Percentiles rank a stretch among this genome's conserved stretches.
These are phyloP conservation scores for Sarcophilus harrisii DNA, from an alignment of 2,797 vertebrate genomes.

Conservation along the genomic window DNA sequence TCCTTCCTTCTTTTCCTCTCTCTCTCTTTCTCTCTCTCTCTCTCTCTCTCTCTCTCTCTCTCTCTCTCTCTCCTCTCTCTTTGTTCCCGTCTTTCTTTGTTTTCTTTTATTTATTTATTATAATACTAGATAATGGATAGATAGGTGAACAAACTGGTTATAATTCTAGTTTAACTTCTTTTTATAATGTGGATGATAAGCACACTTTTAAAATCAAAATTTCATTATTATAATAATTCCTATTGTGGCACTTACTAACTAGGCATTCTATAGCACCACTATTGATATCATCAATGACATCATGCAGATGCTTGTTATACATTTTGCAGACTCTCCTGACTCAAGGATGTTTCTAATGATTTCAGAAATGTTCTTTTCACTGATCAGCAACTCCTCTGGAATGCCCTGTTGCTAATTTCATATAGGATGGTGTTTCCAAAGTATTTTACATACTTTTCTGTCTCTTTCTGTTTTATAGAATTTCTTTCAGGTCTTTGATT, in stretches of 20 bases:
- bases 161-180: neutral
- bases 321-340: slow-evolving; percentile 96
- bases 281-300: slow-evolving; percentile 97
- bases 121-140: neutral
- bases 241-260: slow-evolving; percentile 72
- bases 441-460: neutral
- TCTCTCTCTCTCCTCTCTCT: too few relatives aligned
- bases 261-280: slow-evolving; percentile 93
- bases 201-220: neutral
- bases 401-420: neutral
- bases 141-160: neutral
- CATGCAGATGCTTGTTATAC: slow-evolving; percentile 93
- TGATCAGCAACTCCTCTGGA: neutral
- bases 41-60: too few relatives aligned
- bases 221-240: slow-evolving; percentile 63
- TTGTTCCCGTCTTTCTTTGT: neutral
- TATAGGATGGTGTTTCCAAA: neutral
- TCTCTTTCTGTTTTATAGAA: neutral
- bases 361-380: slow-evolving; percentile 82
- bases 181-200: neutral
- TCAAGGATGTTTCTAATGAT: slow-evolving; percentile 98
- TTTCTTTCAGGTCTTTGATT: neutral
- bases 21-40: too few relatives aligned
- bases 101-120: neutral
- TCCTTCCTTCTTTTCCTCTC: too few relatives aligned